A percentile compares a stretch with the other conserved stretches of the same genome.
Evolutionary conservation across 1,140 invertebrate genomes (phyloP).

Genomic region (Doryteuthis pealeii): DNA sequence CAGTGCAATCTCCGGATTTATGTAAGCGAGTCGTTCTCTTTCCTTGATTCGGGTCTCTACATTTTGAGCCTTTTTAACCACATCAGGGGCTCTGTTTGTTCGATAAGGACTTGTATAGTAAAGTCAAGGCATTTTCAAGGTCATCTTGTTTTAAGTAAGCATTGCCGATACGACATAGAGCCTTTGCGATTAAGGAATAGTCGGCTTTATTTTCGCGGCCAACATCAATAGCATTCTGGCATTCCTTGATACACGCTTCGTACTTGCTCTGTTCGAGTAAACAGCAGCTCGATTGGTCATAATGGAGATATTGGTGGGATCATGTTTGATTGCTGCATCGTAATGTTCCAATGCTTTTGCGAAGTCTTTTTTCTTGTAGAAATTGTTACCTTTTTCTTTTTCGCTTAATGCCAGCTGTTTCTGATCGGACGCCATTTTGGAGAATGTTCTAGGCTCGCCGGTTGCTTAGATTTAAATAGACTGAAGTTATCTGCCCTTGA

Average conservation of each 20-base stretch:
- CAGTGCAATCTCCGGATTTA: conserved; percentile 88
- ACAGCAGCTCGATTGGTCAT: conserved; percentile 92
- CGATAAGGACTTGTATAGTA: conserved; percentile 93
- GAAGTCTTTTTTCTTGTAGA: conserved; percentile 96
- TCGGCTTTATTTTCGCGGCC: conserved; percentile 96
- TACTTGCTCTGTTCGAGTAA: conserved; percentile 89
- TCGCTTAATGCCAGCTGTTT: conserved; percentile 62
- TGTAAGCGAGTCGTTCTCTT: conserved; percentile 86
- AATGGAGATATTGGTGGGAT: conserved; percentile 91
- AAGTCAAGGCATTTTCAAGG: conserved; percentile 85
- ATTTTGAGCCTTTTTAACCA: conserved; percentile 54
- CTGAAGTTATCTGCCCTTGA: no score
- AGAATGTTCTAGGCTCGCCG: conserved; percentile 3
- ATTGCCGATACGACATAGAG: conserved; percentile 64
- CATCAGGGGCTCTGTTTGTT: conserved; percentile 96
- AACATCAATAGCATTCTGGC: conserved; percentile 91
- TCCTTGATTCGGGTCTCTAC: conserved; percentile 77
- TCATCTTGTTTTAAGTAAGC: conserved; percentile 69
- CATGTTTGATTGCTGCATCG: conserved; percentile 83
- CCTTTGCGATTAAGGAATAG: conserved; percentile 95
- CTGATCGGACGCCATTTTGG: neutral
- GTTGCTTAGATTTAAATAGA: no score
- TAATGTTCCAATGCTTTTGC: conserved; percentile 87
- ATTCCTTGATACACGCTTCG: conserved; percentile 89
- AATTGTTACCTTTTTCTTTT: conserved; percentile 92